These are phyloP conservation scores for Pangasius sanitwongsei DNA, from an alignment of 2,797 vertebrate species.

Conservation along the genomic window DNA sequence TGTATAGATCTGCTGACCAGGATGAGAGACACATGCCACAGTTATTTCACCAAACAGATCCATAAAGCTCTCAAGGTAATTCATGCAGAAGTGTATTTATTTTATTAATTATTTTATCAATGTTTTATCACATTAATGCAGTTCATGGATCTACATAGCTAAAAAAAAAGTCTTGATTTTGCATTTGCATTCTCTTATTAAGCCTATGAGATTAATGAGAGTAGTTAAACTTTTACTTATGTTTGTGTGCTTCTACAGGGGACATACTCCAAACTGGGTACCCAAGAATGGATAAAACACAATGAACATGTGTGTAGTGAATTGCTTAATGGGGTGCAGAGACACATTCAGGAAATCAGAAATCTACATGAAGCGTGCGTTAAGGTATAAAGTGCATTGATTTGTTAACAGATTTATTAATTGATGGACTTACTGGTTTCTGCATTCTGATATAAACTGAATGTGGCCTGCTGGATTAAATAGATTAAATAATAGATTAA, in stretches of 20 bases:
- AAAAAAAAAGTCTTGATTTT: not conserved
- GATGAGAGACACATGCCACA: slow-evolving; percentile 62
- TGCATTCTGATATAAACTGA: not conserved
- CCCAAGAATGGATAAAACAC: slow-evolving; percentile 67
- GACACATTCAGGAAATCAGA: slow-evolving; percentile 55
- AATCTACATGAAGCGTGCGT: slow-evolving; percentile 47
- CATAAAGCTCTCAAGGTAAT: slow-evolving; percentile 67
- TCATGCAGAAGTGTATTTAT: not conserved
- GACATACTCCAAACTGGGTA: slow-evolving; percentile 68
- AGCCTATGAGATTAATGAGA: not conserved
- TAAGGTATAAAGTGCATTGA: slow-evolving; percentile 62
- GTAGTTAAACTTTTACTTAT: not conserved
- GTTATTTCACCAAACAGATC: slow-evolving; percentile 59
- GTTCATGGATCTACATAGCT: not conserved
- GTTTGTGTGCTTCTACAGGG: slow-evolving; percentile 54
- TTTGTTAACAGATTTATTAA: not conserved
- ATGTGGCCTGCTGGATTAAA: not conserved
- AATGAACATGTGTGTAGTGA: slow-evolving; percentile 49
- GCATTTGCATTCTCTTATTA: not conserved
- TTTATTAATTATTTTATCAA: not conserved
- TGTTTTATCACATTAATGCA: not conserved
- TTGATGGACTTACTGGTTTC: not conserved
- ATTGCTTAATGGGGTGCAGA: slow-evolving; percentile 55
- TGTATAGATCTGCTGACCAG: slow-evolving; percentile 58
- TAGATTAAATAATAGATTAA: too few species aligned